Evolutionary conservation across 2,888 invertebrate species (phyloP), one percentile per base, ranked within the genome.

Genomic region (Acrobasis suavella): DNA sequence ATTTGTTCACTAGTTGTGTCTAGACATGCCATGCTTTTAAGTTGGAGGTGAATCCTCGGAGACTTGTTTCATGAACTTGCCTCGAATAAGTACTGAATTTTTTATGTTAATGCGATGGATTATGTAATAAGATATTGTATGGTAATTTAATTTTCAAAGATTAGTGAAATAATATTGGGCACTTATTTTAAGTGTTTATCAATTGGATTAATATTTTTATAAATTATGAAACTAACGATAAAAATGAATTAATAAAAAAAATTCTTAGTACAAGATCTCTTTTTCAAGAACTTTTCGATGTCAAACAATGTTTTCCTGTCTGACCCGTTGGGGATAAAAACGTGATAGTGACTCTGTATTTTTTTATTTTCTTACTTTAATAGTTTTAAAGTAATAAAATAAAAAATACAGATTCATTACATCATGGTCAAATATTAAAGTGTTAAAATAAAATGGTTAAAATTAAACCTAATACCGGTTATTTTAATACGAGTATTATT

Each of bases 1-100:
- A 89, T 91, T 91, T 90, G 89, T 90, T 88, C 87, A 77, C 86
- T 89, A 88, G 89, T 87, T 82, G 86, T 86, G 91, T 91, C 91
- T 91, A 91, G 92, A 91, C 92, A 89, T 82, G 86, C 82, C 83
- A 89, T 83, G 87, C 86, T 88, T 89, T 85, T 87, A 86, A 87
- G 80, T 87, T 86, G 78, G 83, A 86, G 85, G 86, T 82, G 87
- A 86, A 87, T 89, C 87, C 85, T 82, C 77, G 67, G 83, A 83
- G 85, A 83, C 73, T 85, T 80, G 77, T 81, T 82, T 81, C 71
- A 80, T 81, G 76, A 83, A 82, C 79, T 83, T 81, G 72, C 75
- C 71, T 71, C 68, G 72, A 77, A 76, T 79, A 71, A 77, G 73
- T 73, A 73, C 72, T 70, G 64, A 68, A 65, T 72, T 70, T 69